phyloP scores from a whole-genome alignment of 2,797 vertebrate species.

The Manis crassicaudata region DNA sequence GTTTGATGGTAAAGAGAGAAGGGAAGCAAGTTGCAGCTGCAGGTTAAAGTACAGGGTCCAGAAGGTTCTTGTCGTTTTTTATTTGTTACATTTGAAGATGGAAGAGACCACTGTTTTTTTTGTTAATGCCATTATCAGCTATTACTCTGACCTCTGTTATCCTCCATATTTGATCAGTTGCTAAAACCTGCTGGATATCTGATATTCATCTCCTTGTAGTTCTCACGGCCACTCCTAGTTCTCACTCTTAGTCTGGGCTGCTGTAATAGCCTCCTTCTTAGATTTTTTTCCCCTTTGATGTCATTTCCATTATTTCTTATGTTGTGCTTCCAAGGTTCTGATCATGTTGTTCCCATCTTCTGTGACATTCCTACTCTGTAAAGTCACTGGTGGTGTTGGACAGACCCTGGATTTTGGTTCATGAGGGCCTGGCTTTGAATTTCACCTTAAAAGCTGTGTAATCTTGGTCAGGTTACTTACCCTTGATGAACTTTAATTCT shows the following conservation, averaged over 20 bases:
- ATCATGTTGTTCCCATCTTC: neutral
- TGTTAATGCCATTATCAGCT: neutral
- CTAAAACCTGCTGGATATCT: neutral
- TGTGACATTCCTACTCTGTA: neutral
- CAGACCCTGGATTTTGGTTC: neutral
- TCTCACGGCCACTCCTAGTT: neutral
- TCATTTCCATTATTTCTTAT: neutral
- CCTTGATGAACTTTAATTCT: constrained; percentile 23
- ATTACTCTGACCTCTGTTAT: neutral
- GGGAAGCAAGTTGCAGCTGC: no score
- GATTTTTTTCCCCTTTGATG: neutral
- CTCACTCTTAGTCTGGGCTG: neutral
- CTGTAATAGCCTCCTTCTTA: neutral
- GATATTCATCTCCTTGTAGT: neutral
- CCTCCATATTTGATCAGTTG: neutral
- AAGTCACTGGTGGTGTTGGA: neutral
- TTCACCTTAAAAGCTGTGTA: neutral
- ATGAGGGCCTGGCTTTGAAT: neutral
- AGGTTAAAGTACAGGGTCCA: neutral
- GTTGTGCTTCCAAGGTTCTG: neutral
- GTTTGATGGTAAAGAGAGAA: no score
- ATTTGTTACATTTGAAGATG: neutral
- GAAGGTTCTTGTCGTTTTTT: neutral
- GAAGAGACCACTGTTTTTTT: neutral
- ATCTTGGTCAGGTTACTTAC: neutral